Evolutionary conservation across 2,797 vertebrate genomes (phyloP).

Genomic region (Pseudochirops corinnae): DNA sequence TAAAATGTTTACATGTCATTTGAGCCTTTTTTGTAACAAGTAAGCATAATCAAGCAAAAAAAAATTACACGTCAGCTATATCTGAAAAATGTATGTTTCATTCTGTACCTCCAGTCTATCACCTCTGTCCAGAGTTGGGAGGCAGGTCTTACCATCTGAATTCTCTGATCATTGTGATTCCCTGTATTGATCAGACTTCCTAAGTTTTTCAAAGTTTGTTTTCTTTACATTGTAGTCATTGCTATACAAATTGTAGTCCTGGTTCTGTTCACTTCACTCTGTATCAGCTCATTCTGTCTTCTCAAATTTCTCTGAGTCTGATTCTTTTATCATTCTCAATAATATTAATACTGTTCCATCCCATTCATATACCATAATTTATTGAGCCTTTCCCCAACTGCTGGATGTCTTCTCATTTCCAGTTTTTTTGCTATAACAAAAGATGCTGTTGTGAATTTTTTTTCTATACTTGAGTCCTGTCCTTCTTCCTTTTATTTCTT

Average conservation of each 20-base stretch:
- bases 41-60: background rate
- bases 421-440: background rate
- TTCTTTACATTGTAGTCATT: background rate
- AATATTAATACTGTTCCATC: background rate
- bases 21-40: background rate
- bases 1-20: background rate
- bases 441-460: background rate
- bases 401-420: background rate
- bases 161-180: background rate
- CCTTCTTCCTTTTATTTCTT: background rate
- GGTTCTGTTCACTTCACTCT: background rate
- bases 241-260: background rate
- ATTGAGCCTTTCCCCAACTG: background rate
- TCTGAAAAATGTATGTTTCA: background rate
- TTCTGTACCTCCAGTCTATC: background rate
- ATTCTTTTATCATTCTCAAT: background rate
- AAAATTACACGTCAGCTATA: constrained; percentile 1
- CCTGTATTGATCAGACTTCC: background rate
- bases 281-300: background rate
- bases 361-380: background rate
- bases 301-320: background rate
- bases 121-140: background rate
- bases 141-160: background rate
- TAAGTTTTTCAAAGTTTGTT: background rate
- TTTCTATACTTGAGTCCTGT: background rate